Percentiles rank a stretch among this genome's conserved stretches.
phyloP scores from a whole-genome alignment of 2,113 vertebrate genomes.

The Barnardius zonarius region DNA sequence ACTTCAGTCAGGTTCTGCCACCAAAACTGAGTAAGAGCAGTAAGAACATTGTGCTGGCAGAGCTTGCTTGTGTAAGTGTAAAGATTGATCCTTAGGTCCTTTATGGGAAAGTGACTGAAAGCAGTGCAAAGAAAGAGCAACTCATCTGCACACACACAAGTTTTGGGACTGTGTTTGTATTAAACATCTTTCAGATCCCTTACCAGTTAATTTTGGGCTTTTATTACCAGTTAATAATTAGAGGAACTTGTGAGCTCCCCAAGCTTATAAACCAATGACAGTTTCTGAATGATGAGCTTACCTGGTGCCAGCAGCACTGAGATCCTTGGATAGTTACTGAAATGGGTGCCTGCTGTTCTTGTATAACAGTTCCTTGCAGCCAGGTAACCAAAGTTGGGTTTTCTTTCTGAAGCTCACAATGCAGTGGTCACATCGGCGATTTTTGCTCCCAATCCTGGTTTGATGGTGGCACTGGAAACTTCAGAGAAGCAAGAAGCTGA shows the following conservation, averaged over 20 bases:
- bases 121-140: not conserved
- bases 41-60: not conserved
- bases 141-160: not conserved
- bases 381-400: not conserved
- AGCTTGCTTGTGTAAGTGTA: not conserved
- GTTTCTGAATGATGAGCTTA: not conserved
- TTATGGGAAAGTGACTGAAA: not conserved
- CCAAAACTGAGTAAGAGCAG: not conserved
- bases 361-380: slow-evolving; percentile 8
- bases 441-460: slow-evolving; percentile 92
- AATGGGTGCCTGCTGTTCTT: not conserved
- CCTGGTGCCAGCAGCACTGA: not conserved
- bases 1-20: not conserved
- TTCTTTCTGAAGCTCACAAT: slow-evolving; percentile 86
- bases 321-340: not conserved
- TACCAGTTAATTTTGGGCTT: not conserved
- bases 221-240: not conserved
- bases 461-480: slow-evolving; percentile 87
- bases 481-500: slow-evolving; percentile 86
- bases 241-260: not conserved
- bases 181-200: not conserved
- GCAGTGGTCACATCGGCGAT: slow-evolving; percentile 97
- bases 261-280: not conserved
- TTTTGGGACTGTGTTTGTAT: not conserved
- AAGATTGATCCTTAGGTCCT: not conserved